Base-by-base conservation (phyloP, 2,113 vertebrate genomes). In the rabbit (Oryctolagus cuniculus) region DNA sequence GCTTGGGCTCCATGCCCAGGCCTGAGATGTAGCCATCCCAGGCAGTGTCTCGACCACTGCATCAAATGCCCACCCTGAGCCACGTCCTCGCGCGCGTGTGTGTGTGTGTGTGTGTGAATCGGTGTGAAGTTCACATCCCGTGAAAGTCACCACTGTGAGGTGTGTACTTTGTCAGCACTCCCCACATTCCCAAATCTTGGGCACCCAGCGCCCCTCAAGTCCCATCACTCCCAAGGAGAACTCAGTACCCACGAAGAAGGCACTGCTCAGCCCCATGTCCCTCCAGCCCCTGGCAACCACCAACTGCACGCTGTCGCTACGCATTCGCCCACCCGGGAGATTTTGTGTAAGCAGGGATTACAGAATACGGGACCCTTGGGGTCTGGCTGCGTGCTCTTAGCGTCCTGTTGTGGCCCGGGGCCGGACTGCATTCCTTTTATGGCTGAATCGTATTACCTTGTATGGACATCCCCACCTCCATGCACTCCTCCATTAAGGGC, bases 391-490 rank as follows among this genome's bases (percentile, higher is more conserved):
- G 1, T 44, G 44, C 55, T 58, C 55, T 58, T 58, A 58, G 55
- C 55, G 55, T 58, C 4, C 15, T 58, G 55, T 24, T 31, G 9
- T 44, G 64, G 16, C 34, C 61, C 27, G 7, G 31, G 22, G 83
- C 73, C 55, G 24, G 58, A 58, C 31, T 74, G 95, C 13, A 36
- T 89, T 82, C 27, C 74, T 77, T 96, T 53, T 73, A 78, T 63
- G 64, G 70, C 27, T 73, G 31, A 72, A 61, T 66, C 36, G 6
- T 78, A 78, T n/a, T 21, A 38, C n/a, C 63, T 38, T 44, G 34
- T 78, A 10, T 83, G 49, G 12, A 15, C 64, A 51, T 2, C 10
- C 21, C 34, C 34, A n/a, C 72, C 81, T 70, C 94, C 31, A 21
- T 55, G n/a, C 63, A 27, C 92, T 74, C 66, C 61, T 25, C 17